Evolutionary conservation across 2,888 invertebrate genomes (phyloP), one percentile per base, ranked within the genome.

Genomic region (Saturnia pavonia): DNA sequence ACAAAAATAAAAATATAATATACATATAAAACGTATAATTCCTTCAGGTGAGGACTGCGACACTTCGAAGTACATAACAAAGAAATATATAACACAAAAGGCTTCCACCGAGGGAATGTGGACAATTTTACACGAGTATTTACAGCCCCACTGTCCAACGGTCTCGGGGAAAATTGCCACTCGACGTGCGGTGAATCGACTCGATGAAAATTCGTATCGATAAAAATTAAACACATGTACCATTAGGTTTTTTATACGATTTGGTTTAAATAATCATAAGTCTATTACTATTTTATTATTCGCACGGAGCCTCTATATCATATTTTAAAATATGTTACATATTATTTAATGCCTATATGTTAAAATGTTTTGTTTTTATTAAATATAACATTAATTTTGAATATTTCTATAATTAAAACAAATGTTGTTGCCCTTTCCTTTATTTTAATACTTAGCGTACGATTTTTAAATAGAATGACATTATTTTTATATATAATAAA

Each of bases 71-170:
- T 91, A 91, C 87, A 91, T 91, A 92, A 92, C 93, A 92, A 92
- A 92, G 92, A 92, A 91, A 91, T 92, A 91, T 89, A 90, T 91
- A 91, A 89, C 86, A 88, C 92, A 93, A 93, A 92, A 89, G 88
- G 85, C 86, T 86, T 84, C 85, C 84, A 80, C 85, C 88, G 88
- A 85, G 91, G 90, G 91, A 92, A 90, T 91, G 93, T 94, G 93
- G 94, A 93, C 93, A 92, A 92, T 92, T 94, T 93, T 94, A 92
- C 93, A 94, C 91, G 91, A 93, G 91, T 94, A 94, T 94, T 94
- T 94, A 94, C 94, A 92, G 91, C 91, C 89, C 86, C 85, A 89
- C 92, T 94, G 93, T 94, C 93, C 94, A 91, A 91, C 93, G 94
- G 93, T 92, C 93, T 92, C 85, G 88, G 90, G 57, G 85, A 88